phyloP scores from a whole-genome alignment of 1,140 invertebrate species.

The Caenorhabditis brenneri region DNA sequence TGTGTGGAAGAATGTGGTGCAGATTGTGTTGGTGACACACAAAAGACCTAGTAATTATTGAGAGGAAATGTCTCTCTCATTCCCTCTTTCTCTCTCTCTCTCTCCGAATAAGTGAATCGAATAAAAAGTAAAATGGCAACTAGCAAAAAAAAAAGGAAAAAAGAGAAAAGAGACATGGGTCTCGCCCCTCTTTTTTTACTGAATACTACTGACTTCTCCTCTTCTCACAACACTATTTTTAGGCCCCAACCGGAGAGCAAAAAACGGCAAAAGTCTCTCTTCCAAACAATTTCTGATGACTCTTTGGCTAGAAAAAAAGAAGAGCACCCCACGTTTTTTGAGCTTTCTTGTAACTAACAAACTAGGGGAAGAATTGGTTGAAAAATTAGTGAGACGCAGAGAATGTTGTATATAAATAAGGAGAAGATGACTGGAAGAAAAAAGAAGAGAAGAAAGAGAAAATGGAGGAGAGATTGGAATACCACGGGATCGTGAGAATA shows the following conservation, averaged over 20 bases:
- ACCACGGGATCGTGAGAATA: neutral
- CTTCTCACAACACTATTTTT: constrained; percentile 3
- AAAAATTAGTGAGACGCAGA: constrained; percentile 2
- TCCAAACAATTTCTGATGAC: constrained; percentile 22
- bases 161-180: constrained; percentile 2
- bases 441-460: neutral
- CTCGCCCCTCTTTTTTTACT: neutral
- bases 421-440: neutral
- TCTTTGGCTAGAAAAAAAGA: neutral
- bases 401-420: neutral
- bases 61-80: neutral
- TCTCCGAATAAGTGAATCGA: constrained; percentile 19
- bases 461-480: neutral
- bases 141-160: neutral
- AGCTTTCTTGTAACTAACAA: constrained; percentile 21
- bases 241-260: neutral
- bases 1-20: neutral
- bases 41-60: constrained; percentile 31
- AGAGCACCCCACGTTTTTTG: neutral
- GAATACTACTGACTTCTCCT: constrained; percentile 12
- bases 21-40: constrained; percentile 32
- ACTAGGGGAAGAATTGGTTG: constrained; percentile 16
- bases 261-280: neutral
- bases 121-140: constrained; percentile 35
- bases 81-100: neutral